A percentile compares a stretch with the other conserved stretches of the same genome.
These are phyloP conservation scores for Ptychobarbus kaznakovi DNA, from an alignment of 2,797 vertebrate genomes.

Conservation along the genomic window DNA sequence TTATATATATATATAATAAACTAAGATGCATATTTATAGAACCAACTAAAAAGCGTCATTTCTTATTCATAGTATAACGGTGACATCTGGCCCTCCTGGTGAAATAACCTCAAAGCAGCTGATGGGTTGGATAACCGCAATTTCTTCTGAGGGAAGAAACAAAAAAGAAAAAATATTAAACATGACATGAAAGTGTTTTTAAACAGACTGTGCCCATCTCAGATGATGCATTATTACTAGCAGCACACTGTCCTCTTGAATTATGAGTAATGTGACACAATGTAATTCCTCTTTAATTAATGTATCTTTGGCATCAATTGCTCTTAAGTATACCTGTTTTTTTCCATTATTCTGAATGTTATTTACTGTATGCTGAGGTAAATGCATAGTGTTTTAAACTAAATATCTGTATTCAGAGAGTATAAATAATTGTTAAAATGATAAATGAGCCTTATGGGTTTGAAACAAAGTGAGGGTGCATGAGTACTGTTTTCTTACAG, in stretches of 20 bases:
- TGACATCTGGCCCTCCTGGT: conserved; percentile 32
- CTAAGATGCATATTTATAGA: too few relatives aligned
- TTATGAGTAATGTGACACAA: not conserved
- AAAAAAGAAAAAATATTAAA: not conserved
- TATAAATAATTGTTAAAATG: not conserved
- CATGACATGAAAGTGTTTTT: not conserved
- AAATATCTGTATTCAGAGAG: not conserved
- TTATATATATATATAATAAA: too few relatives aligned
- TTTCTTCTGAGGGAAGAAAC: not conserved
- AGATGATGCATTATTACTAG: not conserved
- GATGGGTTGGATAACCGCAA: not conserved
- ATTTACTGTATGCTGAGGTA: not conserved
- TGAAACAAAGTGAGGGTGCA: not conserved
- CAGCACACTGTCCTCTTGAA: not conserved
- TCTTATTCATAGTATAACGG: conserved; percentile 36
- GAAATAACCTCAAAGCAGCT: conserved; percentile 11
- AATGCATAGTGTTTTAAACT: not conserved
- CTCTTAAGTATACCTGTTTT: not conserved
- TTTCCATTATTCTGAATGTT: not conserved
- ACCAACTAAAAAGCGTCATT: not conserved
- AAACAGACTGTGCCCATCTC: not conserved
- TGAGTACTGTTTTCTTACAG: not conserved
- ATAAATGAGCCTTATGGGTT: not conserved
- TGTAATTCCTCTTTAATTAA: not conserved
- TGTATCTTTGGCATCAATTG: not conserved